Base-by-base conservation (phyloP, 2,888 invertebrate species). In the Acanthosepion lycidas region DNA sequence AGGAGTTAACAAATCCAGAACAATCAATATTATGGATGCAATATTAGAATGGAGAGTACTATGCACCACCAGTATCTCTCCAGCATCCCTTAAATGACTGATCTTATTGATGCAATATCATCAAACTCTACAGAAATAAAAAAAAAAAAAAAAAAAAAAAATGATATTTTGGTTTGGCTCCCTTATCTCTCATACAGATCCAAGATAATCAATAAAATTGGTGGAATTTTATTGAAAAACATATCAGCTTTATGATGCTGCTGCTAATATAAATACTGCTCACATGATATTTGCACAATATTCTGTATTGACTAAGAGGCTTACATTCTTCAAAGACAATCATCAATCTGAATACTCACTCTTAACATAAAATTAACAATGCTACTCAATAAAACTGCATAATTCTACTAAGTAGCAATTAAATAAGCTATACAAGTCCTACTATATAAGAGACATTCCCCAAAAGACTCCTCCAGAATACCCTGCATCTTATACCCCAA, bases 1-100 rank as follows among this genome's bases (percentile, higher is more conserved):
- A 33, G 78, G n/a, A 78, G 59, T 78, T 26, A 78, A 28, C 78
- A 78, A 78, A 28, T 28, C 8, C n/a, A 78, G n/a, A 78, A 78
- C 78, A 78, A n/a, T 78, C 78, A 78, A n/a, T n/a, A 78, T 33
- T 78, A 78, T 78, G 78, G n/a, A 78, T 78, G 78, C 78, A 78
- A 78, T 78, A 78, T 78, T 78, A 78, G 20, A 20, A 33, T n/a
- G 0, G 78, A 78, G 33, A 78, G 78, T 78, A 78, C 78, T 78
- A 78, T 78, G 78, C 78, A n/a, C 78, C 18, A 15, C 78, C 33
- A 78, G 78, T 78, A 78, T 78, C 78, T n/a, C 78, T n/a, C 9
- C 33, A n/a, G 78, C n/a, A 78, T 9, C 18, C n/a, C 78, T 12
- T n/a, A 78, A 78, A 78, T 78, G 15, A 78, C 78, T 78, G 78